A percentile compares a stretch with the other conserved stretches of the same genome.
Conservation (phyloP, 2,888 invertebrate species). For the Lamellibrachia satsuma region DNA sequence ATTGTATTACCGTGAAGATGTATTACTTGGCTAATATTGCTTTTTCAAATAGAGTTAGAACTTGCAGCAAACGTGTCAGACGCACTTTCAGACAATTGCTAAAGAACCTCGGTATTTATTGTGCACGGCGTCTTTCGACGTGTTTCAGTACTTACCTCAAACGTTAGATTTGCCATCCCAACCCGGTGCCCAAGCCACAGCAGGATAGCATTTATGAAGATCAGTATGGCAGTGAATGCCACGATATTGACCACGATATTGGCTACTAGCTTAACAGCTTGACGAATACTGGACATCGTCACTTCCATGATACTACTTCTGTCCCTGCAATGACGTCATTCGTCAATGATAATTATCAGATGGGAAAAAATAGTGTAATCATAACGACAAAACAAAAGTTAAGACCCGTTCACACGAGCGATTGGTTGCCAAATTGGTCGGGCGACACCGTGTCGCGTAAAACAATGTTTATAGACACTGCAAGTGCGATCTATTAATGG, state of each 20-base stretch:
- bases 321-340: not conserved
- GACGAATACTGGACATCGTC: not conserved
- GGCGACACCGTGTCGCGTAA: no score
- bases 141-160: not conserved
- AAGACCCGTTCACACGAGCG: no score
- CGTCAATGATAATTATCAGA: not conserved
- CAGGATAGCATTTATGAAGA: conserved; percentile 83
- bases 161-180: conserved; percentile 19
- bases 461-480: no score
- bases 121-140: not conserved
- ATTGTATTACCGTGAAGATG: no score
- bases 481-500: no score
- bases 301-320: not conserved
- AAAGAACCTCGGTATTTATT: not conserved
- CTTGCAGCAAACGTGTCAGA: no score
- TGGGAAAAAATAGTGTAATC: no score
- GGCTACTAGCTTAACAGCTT: conserved; percentile 80
- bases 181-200: conserved; percentile 77
- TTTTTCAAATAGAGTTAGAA: no score
- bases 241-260: conserved; percentile 91
- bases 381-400: no score
- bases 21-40: no score
- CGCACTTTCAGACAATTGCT: no score
- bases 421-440: no score
- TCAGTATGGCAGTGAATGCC: conserved; percentile 87